phyloP scores from a whole-genome alignment of 2,113 vertebrate species.

The Panurus biarmicus region DNA sequence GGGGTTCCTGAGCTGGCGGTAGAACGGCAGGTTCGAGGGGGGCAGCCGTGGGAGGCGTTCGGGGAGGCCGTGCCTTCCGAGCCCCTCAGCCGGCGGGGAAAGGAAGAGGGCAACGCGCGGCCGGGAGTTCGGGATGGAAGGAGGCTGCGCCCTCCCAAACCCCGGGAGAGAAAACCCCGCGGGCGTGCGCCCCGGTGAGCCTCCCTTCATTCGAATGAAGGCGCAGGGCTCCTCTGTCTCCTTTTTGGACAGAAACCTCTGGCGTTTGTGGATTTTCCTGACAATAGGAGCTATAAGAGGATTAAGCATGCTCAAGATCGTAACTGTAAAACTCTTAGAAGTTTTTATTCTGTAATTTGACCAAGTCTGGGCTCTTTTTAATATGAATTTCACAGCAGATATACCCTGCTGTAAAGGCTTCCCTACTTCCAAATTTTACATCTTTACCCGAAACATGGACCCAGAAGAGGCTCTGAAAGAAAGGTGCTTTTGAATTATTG shows the following conservation, averaged over 20 bases:
- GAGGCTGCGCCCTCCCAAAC: neutral
- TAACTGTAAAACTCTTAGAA: neutral
- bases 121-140: neutral
- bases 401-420: neutral
- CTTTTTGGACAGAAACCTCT: neutral
- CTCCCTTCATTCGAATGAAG: too few species aligned
- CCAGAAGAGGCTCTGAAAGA: neutral
- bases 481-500: neutral
- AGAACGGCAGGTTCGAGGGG: neutral
- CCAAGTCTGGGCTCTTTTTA: neutral
- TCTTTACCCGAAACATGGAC: neutral
- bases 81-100: neutral
- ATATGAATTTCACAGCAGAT: neutral
- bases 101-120: neutral
- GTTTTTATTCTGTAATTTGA: neutral
- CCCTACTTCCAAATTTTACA: neutral
- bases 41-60: neutral
- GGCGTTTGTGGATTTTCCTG: neutral
- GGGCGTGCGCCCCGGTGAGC: neutral
- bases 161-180: neutral
- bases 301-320: neutral
- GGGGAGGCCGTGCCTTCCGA: neutral
- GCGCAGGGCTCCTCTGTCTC: neutral
- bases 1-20: neutral
- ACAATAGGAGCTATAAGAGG: neutral